These are phyloP conservation scores for Coranthus polyacanthus DNA, from an alignment of 2,797 vertebrate species.

Conservation along the genomic window DNA sequence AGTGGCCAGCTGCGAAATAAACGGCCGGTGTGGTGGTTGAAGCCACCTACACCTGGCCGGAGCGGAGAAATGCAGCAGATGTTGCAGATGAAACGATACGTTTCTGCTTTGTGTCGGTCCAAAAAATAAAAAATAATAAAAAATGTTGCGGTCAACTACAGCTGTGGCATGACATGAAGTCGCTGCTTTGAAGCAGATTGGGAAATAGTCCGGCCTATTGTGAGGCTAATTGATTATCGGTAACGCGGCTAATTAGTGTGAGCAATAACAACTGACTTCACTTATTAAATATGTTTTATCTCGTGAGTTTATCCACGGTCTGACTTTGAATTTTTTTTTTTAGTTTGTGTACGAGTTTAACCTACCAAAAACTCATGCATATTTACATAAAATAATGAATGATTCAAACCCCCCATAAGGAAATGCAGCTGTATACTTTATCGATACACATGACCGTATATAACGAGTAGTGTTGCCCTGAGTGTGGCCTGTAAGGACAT, in stretches of 20 bases:
- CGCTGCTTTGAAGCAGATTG: neutral
- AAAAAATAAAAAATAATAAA: neutral
- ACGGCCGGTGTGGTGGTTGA: conserved; percentile 32
- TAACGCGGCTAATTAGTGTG: conserved; percentile 48
- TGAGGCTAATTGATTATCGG: conserved; percentile 55
- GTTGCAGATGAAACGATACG: neutral
- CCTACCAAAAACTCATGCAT: neutral
- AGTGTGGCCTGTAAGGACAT: no score
- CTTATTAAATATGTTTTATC: neutral
- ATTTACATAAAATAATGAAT: neutral
- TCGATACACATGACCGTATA: no score
- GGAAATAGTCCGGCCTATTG: conserved; percentile 37
- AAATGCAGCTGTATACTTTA: no score
- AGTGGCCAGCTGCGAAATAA: conserved; percentile 17
- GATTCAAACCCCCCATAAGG: no score
- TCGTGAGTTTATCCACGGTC: neutral
- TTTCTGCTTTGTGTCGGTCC: neutral
- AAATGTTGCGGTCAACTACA: neutral
- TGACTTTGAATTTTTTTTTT: neutral
- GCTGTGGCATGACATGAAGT: neutral
- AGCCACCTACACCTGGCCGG: conserved; percentile 57
- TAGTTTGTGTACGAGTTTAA: neutral
- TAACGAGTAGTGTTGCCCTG: no score
- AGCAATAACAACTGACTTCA: neutral
- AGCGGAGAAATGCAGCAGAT: conserved; percentile 24